A percentile compares a stretch with the other conserved stretches of the same genome.
These are phyloP conservation scores for Platyscapa corneri DNA, from an alignment of 1,140 invertebrate genomes.

Conservation along the genomic window DNA sequence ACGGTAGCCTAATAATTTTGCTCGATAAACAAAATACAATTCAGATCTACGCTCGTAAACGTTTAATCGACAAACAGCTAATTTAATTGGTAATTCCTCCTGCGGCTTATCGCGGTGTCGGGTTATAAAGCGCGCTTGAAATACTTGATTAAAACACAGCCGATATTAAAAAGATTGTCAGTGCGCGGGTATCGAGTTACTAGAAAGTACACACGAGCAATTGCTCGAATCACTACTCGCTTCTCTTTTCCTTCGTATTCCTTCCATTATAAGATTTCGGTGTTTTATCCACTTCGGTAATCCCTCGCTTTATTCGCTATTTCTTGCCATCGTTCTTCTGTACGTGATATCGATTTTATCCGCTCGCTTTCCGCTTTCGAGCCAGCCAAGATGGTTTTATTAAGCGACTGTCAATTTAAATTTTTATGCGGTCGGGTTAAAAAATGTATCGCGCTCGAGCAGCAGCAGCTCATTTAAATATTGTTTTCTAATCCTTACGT, in stretches of 20 bases:
- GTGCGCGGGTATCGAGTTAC: neutral
- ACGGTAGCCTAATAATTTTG: neutral
- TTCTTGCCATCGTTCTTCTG: conserved; percentile 34
- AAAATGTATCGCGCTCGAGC: neutral
- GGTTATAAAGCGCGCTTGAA: neutral
- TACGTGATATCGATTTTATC: neutral
- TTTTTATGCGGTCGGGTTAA: neutral
- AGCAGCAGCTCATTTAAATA: conserved; percentile 7
- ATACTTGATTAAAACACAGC: neutral
- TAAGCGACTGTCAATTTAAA: conserved; percentile 39
- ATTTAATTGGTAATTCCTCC: neutral
- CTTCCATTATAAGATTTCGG: conserved; percentile 1
- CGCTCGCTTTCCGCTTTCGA: conserved; percentile 24
- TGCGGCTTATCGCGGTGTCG: neutral
- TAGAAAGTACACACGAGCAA: conserved; percentile 18
- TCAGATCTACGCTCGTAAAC: neutral
- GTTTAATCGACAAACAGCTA: neutral
- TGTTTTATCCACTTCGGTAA: conserved; percentile 25
- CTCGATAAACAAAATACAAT: neutral
- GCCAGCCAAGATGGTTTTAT: conserved; percentile 1
- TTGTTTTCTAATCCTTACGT: neutral
- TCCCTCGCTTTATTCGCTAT: conserved; percentile 30
- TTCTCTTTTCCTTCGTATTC: neutral
- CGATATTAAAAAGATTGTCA: neutral
- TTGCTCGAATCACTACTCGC: neutral